phyloP scores from a whole-genome alignment of 1,140 invertebrate genomes.

The Gryon sp. region DNA sequence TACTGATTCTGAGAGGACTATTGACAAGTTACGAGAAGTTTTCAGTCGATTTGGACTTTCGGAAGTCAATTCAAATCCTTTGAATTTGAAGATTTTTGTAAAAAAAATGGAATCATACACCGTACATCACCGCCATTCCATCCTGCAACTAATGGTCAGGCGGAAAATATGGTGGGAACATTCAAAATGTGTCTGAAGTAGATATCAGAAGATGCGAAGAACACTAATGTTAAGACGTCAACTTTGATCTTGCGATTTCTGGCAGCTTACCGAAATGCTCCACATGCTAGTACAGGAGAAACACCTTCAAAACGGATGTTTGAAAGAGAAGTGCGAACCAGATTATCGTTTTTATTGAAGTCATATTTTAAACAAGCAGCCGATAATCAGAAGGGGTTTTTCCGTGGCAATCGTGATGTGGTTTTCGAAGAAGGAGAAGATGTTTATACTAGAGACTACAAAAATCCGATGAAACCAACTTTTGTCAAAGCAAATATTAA shows the following conservation, averaged over 20 bases:
- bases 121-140: conserved; percentile 6
- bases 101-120: not conserved
- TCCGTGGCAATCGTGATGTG: conserved; percentile 41
- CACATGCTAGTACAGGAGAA: conserved; percentile 49
- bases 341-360: conserved; percentile 1
- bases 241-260: conserved; percentile 54
- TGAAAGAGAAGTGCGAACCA: conserved; percentile 24
- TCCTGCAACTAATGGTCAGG: no score
- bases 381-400: conserved; percentile 36
- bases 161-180: not conserved
- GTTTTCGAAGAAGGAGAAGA: conserved; percentile 42
- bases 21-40: conserved; percentile 49
- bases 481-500: conserved; percentile 43
- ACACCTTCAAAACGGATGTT: conserved; percentile 39
- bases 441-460: conserved; percentile 57
- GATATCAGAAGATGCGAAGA: not conserved
- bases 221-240: not conserved
- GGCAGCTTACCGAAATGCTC: conserved; percentile 43
- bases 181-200: conserved; percentile 16
- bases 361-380: conserved; percentile 23
- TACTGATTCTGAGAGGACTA: conserved; percentile 36
- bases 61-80: not conserved
- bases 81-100: conserved; percentile 3
- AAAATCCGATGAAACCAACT: conserved; percentile 46
- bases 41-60: conserved; percentile 50